Evolutionary conservation across 2,888 invertebrate genomes (phyloP).

Genomic region (Monochamus alternatus): DNA sequence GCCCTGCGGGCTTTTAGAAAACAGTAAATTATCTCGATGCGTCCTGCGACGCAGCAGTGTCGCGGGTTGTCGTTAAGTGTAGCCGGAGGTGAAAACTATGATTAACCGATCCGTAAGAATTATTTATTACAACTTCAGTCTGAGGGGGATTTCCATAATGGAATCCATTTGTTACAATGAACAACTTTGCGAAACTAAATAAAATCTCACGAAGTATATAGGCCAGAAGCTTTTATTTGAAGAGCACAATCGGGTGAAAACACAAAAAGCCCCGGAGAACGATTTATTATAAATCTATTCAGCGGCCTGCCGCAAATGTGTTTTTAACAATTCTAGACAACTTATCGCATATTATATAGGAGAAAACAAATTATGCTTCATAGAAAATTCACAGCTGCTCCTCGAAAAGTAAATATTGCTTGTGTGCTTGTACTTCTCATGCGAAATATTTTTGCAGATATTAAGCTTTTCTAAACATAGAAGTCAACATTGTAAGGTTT

Average conservation of each 20-base stretch:
- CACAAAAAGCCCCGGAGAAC: constrained; percentile 1
- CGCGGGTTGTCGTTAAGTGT: constrained; percentile 41
- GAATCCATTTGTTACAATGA: constrained; percentile 43
- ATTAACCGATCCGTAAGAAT: constrained; percentile 42
- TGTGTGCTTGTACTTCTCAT: too few species aligned
- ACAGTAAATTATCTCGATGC: constrained; percentile 35
- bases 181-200: constrained; percentile 41
- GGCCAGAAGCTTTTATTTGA: constrained; percentile 12
- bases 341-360: too few species aligned
- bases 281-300: background rate
- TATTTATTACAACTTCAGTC: constrained; percentile 41
- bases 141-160: constrained; percentile 42
- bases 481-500: too few species aligned
- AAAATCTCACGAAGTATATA: constrained; percentile 28
- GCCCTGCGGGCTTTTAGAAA: constrained; percentile 38
- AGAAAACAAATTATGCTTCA: too few species aligned
- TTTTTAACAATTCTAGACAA: background rate
- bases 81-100: constrained; percentile 41
- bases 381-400: too few species aligned
- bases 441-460: too few species aligned
- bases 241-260: background rate
- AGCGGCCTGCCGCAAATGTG: background rate
- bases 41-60: constrained; percentile 34
- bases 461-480: too few species aligned
- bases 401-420: too few species aligned